Conservation (phyloP, 1,140 invertebrate genomes). For the Bombus affinis region DNA sequence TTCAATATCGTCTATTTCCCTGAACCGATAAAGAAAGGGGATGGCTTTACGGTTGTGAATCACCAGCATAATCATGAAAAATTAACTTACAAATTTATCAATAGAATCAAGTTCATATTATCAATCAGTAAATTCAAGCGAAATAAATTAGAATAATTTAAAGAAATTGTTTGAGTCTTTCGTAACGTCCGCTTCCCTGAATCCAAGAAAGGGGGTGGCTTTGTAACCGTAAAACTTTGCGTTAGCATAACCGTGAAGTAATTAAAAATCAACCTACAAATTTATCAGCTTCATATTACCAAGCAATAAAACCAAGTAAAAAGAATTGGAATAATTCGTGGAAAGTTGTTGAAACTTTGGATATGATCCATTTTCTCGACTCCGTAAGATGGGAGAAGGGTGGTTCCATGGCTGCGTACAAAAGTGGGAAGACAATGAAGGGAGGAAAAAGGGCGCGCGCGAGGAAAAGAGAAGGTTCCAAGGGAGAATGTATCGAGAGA, state of each 20-base stretch:
- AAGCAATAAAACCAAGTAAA: not conserved
- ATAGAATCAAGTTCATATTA: too few species aligned
- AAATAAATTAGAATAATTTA: too few species aligned
- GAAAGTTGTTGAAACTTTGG: not conserved
- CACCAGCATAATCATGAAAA: too few species aligned
- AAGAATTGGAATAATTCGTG: not conserved
- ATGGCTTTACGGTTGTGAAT: too few species aligned
- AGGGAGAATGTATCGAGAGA: conserved; percentile 57
- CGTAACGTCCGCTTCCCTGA: too few species aligned
- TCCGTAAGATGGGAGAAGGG: not conserved
- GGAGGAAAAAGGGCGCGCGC: conserved; percentile 19
- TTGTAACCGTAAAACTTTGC: too few species aligned
- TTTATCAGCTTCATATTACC: not conserved
- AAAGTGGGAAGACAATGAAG: conserved; percentile 47
- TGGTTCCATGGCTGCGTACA: conserved; percentile 44
- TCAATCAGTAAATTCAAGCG: too few species aligned
- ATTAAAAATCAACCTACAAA: too few species aligned
- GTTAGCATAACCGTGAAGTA: too few species aligned
- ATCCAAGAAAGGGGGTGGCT: too few species aligned
- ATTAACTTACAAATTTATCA: too few species aligned
- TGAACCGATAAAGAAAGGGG: not conserved
- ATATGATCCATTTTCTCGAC: not conserved
- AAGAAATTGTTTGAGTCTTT: too few species aligned
- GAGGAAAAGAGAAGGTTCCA: conserved; percentile 10
- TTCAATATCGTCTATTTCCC: not conserved